phyloP scores from a whole-genome alignment of 2,797 vertebrate genomes.

The Melanitta fusca region DNA sequence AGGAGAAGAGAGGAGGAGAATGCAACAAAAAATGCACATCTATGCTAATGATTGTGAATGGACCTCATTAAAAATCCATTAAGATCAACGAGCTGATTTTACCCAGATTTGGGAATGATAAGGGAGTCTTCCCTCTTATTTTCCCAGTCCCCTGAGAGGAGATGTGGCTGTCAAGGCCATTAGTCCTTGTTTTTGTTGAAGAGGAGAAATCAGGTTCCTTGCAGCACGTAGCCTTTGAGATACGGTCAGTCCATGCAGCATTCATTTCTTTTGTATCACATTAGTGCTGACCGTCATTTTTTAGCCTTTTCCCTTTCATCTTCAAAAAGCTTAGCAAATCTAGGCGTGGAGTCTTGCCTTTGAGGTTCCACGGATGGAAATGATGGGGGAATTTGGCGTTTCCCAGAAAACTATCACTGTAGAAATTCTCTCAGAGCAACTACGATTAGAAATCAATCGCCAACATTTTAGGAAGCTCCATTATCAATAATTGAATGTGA shows the following conservation, averaged over 20 bases:
- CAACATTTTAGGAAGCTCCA: background rate
- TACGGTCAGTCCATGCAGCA: background rate
- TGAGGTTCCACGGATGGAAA: background rate
- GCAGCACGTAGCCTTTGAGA: background rate
- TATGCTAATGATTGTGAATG: background rate
- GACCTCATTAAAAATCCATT: background rate
- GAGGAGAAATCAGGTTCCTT: background rate
- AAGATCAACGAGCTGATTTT: background rate
- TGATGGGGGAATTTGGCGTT: background rate
- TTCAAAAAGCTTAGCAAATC: slow-evolving; percentile 53
- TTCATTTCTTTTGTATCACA: background rate
- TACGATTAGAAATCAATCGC: background rate
- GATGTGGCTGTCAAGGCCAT: background rate
- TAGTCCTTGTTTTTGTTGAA: background rate
- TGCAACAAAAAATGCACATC: background rate
- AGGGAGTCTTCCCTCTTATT: background rate
- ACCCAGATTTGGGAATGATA: background rate
- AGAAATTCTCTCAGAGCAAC: background rate
- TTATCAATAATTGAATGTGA: slow-evolving; percentile 48
- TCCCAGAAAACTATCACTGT: background rate
- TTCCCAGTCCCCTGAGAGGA: background rate
- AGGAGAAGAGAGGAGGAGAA: background rate
- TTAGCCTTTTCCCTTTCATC: slow-evolving; percentile 66
- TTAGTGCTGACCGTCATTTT: slow-evolving; percentile 22
- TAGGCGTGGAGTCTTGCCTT: background rate